phyloP scores from a whole-genome alignment of 2,797 vertebrate species.

The Tapera naevia region DNA sequence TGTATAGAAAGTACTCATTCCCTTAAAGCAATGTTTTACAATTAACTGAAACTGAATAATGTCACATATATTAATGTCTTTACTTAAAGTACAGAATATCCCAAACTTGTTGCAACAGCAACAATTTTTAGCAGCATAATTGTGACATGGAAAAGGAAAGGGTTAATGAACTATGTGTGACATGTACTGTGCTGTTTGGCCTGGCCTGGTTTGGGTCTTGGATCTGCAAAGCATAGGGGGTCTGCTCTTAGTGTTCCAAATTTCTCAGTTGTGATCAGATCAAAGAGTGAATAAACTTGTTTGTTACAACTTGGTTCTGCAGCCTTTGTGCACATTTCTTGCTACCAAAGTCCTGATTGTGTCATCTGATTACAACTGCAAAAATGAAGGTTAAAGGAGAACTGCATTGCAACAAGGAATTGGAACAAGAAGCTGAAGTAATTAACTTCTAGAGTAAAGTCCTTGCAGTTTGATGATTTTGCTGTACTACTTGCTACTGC shows the following conservation, averaged over 20 bases:
- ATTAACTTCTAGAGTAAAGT: slow-evolving; percentile 22
- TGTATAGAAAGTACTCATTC: background rate
- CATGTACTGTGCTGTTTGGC: background rate
- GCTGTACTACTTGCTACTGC: background rate
- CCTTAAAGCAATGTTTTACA: background rate
- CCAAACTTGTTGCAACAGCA: background rate
- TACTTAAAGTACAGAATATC: background rate
- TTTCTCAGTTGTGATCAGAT: background rate
- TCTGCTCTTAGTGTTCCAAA: background rate
- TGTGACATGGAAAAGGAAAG: background rate
- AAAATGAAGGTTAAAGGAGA: background rate
- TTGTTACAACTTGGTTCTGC: background rate
- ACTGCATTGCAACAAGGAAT: background rate
- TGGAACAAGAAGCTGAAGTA: background rate
- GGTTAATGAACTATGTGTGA: background rate
- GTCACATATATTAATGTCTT: background rate
- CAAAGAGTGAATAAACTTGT: background rate
- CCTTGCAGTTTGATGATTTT: background rate
- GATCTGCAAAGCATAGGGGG: background rate
- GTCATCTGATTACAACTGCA: background rate
- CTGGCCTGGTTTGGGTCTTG: background rate
- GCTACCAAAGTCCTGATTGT: background rate
- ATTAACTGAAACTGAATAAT: background rate
- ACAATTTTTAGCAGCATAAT: background rate
- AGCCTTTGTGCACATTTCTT: background rate